Evolutionary conservation across 2,888 invertebrate species (phyloP).

Genomic region (Perizoma affinitatum): DNA sequence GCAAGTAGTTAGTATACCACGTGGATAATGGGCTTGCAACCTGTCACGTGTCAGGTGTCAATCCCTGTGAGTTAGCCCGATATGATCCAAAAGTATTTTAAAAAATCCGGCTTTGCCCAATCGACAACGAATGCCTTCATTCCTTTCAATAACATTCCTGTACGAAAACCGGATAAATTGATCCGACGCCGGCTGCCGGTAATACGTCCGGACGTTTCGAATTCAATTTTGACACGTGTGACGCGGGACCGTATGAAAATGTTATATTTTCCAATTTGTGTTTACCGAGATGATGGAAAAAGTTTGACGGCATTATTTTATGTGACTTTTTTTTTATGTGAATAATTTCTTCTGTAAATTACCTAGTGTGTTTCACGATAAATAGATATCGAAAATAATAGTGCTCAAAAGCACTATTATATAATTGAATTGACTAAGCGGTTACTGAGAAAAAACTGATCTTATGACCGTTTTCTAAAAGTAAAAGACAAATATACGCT

Average conservation of each 20-base stretch:
- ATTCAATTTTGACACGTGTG: constrained; percentile 62
- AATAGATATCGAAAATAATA: no score
- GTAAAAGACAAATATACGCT: no score
- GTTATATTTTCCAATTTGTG: constrained; percentile 34
- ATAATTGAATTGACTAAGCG: no score
- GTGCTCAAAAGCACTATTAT: no score
- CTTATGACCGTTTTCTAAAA: no score
- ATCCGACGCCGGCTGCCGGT: constrained; percentile 54
- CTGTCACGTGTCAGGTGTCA: no score
- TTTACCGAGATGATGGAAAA: constrained; percentile 26
- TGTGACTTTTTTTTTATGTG: background rate
- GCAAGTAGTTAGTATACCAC: no score
- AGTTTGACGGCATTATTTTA: constrained; percentile 20
- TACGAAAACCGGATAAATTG: constrained; percentile 64
- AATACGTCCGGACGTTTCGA: constrained; percentile 57
- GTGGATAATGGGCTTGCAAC: no score
- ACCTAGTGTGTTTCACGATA: no score
- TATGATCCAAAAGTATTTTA: background rate
- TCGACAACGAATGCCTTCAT: constrained; percentile 20
- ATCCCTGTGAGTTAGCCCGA: background rate
- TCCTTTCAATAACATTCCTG: constrained; percentile 43
- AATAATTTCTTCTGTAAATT: no score
- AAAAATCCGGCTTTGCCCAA: background rate
- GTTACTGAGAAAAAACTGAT: no score
- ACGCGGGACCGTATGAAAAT: constrained; percentile 38